phyloP scores from a whole-genome alignment of 1,140 invertebrate genomes.

The Episyrphus balteatus region DNA sequence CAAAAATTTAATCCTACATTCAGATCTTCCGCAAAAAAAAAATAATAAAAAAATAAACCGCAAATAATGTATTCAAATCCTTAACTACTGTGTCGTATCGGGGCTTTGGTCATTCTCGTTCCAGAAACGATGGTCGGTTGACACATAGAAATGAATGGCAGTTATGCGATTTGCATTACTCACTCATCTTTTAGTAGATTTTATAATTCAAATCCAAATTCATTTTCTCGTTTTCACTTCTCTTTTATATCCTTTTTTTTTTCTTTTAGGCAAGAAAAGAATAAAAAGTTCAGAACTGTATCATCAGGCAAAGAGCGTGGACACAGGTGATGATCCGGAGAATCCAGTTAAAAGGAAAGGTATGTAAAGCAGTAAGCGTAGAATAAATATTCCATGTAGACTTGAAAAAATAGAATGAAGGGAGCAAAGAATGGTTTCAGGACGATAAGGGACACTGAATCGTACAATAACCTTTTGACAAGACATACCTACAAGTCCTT shows the following conservation, averaged over 20 bases:
- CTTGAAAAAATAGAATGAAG: no score
- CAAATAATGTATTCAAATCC: no score
- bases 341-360: constrained; percentile 35
- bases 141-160: background rate
- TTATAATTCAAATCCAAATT: constrained; percentile 8
- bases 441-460: no score
- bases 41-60: no score
- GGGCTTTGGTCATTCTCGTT: no score
- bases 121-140: constrained; percentile 6
- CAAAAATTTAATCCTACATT: constrained; percentile 9
- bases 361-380: constrained; percentile 11
- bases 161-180: background rate
- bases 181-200: constrained; percentile 10
- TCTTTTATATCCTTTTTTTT: constrained; percentile 2
- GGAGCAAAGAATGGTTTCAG: no score
- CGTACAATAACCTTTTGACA: no score
- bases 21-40: constrained; percentile 18
- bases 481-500: no score
- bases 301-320: constrained; percentile 28
- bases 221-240: constrained; percentile 18
- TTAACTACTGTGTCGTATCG: no score
- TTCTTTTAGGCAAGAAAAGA: constrained; percentile 27
- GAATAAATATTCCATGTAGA: no score
- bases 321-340: constrained; percentile 29
- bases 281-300: constrained; percentile 33